Conservation (phyloP, 2,888 invertebrate species). For the Branchinecta sandiegonensis region DNA sequence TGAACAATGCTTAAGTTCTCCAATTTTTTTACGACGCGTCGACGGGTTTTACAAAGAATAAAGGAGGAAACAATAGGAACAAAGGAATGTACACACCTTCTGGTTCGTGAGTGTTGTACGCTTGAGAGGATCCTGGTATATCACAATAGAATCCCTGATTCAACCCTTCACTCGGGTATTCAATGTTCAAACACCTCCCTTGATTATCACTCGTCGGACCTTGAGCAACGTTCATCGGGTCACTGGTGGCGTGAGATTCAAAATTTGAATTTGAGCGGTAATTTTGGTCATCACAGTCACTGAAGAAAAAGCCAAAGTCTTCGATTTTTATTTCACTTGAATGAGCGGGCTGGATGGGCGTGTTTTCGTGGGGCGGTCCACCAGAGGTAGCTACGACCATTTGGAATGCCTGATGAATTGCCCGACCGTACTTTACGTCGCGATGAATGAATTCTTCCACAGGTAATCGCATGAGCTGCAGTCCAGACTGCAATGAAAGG, state of each 20-base stretch:
- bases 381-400: neutral
- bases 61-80: no score
- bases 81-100: neutral
- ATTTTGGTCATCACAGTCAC: slow-evolving; percentile 7
- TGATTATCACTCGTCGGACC: neutral
- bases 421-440: slow-evolving; percentile 9
- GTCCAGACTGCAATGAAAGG: neutral
- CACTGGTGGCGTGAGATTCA: neutral
- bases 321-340: slow-evolving; percentile 10
- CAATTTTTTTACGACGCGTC: no score
- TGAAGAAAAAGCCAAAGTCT: slow-evolving; percentile 9
- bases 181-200: neutral
- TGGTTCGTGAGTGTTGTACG: neutral
- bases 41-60: no score
- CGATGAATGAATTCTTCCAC: slow-evolving; percentile 15
- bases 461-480: slow-evolving; percentile 17
- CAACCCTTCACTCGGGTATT: neutral
- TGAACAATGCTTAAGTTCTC: no score
- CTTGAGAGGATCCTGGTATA: neutral
- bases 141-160: slow-evolving; percentile 6
- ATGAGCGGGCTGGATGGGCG: neutral
- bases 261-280: slow-evolving; percentile 14
- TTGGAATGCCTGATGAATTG: slow-evolving; percentile 18
- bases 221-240: neutral
- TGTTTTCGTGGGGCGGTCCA: neutral